Base-by-base conservation (phyloP, 1,140 invertebrate species). In the Capitella teleta region DNA sequence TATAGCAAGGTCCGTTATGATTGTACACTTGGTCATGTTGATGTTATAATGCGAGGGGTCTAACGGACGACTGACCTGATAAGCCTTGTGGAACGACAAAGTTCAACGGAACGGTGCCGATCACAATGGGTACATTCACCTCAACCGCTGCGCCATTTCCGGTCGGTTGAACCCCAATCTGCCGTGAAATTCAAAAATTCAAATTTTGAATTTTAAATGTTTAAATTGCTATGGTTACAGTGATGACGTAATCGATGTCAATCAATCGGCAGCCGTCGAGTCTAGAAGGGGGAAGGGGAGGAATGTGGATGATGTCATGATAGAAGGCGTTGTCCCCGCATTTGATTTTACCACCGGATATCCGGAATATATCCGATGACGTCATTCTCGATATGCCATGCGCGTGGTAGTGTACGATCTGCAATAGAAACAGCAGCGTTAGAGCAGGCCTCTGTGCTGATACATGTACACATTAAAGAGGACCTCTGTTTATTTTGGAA, bases 261-360 rank as follows among this genome's bases (percentile, higher is more conserved):
- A 97, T 95, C 51, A 97, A 79, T 70, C 91, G 86, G 67, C 91
- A 96, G 32, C 90, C 91, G 53, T 89, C 77, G n/a, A 96, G 75
- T 76, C 93, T 91, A 19, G 91, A 95, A 10, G 93, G 93, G 40
- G 91, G 91, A 54, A 96, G 73, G 18, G 92, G 88, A 49, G 92
- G 91, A 49, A 96, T 87, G 66, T 90, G 89, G 42, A 95, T 79
- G 66, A 88, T 82, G 70, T 93, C 88, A 63, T 57, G 55, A 37
- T 57, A 95, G 68, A 86, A 82, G 63, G 89, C 86, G 36, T 79
- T 80, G 55, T 82, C 82, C 4, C 84, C 84, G 0, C 86, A 79
- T 45, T 83, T 78, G 46, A 90, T 84, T 74, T 88, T 88, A 5
- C 88, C 88, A 57, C 84, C 79, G 21, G 55, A 57, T 37, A 57